Conservation (phyloP, 2,797 vertebrate genomes). For the Iguana delicatissima region DNA sequence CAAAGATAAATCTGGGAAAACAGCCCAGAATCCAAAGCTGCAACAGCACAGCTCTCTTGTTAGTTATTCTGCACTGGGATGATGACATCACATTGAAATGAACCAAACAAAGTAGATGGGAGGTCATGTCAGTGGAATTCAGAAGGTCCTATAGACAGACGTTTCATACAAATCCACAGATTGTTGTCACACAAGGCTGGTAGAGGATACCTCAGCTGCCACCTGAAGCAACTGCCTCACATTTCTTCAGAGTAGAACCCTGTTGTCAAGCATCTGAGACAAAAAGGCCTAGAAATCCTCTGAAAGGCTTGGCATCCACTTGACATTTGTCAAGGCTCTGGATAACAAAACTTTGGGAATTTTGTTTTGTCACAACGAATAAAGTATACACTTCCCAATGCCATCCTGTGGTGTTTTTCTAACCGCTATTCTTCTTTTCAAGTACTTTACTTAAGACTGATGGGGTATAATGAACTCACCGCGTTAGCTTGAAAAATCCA, state of each 20-base stretch:
- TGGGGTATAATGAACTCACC: conserved; percentile 82
- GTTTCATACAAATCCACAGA: neutral
- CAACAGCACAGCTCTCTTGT: neutral
- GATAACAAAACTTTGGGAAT: neutral
- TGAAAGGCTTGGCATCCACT: conserved; percentile 15
- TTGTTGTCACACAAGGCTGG: neutral
- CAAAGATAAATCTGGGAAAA: neutral
- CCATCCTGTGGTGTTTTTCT: neutral
- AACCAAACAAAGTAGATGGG: neutral
- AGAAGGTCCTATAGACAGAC: neutral
- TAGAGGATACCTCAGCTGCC: neutral
- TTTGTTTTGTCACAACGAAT: conserved; percentile 4
- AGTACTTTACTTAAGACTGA: neutral
- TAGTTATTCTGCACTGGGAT: neutral
- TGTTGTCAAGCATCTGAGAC: neutral
- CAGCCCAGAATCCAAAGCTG: neutral
- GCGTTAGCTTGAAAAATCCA: conserved; percentile 84
- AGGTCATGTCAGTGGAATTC: neutral
- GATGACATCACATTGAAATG: neutral
- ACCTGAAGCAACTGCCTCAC: neutral
- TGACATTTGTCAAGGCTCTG: neutral
- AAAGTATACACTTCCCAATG: neutral
- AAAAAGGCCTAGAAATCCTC: neutral
- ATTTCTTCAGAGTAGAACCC: neutral
- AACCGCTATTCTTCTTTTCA: conserved; percentile 31